phyloP scores from a whole-genome alignment of 1,140 invertebrate species.

The Drosophila bipectinata region DNA sequence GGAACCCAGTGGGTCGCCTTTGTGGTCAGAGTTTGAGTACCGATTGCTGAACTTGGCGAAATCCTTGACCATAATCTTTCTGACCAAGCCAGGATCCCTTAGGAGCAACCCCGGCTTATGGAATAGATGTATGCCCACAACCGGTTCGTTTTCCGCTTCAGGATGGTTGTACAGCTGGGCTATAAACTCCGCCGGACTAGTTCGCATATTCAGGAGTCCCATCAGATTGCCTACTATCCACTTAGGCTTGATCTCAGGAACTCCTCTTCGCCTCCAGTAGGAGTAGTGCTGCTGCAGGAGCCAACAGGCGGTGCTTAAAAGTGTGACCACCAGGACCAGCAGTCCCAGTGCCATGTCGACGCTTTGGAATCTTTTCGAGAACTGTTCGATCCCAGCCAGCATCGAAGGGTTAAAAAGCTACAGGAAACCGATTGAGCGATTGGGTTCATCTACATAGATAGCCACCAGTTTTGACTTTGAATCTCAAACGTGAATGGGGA shows the following conservation, averaged over 20 bases:
- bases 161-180: conserved; percentile 67
- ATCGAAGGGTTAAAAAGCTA: conserved; percentile 7
- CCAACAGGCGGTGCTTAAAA: conserved; percentile 21
- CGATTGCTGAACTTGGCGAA: conserved; percentile 79
- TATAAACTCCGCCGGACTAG: conserved; percentile 67
- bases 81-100: conserved; percentile 85
- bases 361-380: background rate
- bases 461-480: conserved; percentile 26
- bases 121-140: conserved; percentile 84
- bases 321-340: conserved; percentile 17
- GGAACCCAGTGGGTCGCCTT: conserved; percentile 73
- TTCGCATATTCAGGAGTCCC: conserved; percentile 58
- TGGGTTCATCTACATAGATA: conserved; percentile 38
- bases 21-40: conserved; percentile 85
- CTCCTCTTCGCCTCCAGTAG: conserved; percentile 82
- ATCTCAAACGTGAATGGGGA: conserved; percentile 14
- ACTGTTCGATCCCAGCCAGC: conserved; percentile 14
- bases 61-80: conserved; percentile 85
- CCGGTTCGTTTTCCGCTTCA: conserved; percentile 56
- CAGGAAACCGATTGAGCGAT: background rate
- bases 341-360: conserved; percentile 42
- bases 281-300: conserved; percentile 51
- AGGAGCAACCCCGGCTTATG: conserved; percentile 84
- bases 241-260: conserved; percentile 76
- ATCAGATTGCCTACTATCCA: conserved; percentile 82